These are phyloP conservation scores for Augiades crinisus DNA, from an alignment of 2,888 invertebrate species.

Conservation along the genomic window DNA sequence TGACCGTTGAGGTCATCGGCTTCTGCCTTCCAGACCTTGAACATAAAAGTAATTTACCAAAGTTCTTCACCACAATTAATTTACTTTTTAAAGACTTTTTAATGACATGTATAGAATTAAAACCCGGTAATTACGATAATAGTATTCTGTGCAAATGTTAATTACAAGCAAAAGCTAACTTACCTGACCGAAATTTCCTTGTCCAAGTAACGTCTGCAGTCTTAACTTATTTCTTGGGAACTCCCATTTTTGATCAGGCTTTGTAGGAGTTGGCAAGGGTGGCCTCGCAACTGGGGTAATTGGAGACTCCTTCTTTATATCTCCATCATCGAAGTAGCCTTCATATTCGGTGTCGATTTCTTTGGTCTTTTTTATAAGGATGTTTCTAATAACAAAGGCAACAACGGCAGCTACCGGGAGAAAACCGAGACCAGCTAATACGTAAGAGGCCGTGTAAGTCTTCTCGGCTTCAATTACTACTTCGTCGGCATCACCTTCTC, in stretches of 20 bases:
- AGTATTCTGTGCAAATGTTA: too few relatives aligned
- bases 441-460: constrained; percentile 82
- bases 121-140: background rate
- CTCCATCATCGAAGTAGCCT: constrained; percentile 82
- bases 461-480: constrained; percentile 81
- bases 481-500: constrained; percentile 42
- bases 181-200: constrained; percentile 92
- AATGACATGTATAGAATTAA: too few relatives aligned
- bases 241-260: constrained; percentile 85
- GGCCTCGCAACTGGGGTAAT: constrained; percentile 80
- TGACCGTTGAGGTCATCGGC: constrained; percentile 89
- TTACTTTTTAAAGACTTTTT: too few relatives aligned
- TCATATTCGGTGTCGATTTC: constrained; percentile 82
- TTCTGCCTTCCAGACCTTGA: constrained; percentile 91
- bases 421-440: constrained; percentile 82
- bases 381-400: constrained; percentile 77
- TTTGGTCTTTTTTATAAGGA: constrained; percentile 78
- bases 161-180: constrained; percentile 19
- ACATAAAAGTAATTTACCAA: too few relatives aligned
- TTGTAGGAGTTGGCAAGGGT: constrained; percentile 74
- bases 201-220: constrained; percentile 89
- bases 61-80: too few relatives aligned
- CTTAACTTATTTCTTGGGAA: constrained; percentile 89
- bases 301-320: constrained; percentile 73
- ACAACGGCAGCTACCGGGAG: constrained; percentile 81